Evolutionary conservation across 2,797 vertebrate genomes (phyloP).

Genomic region (Orestias chungarensis): DNA sequence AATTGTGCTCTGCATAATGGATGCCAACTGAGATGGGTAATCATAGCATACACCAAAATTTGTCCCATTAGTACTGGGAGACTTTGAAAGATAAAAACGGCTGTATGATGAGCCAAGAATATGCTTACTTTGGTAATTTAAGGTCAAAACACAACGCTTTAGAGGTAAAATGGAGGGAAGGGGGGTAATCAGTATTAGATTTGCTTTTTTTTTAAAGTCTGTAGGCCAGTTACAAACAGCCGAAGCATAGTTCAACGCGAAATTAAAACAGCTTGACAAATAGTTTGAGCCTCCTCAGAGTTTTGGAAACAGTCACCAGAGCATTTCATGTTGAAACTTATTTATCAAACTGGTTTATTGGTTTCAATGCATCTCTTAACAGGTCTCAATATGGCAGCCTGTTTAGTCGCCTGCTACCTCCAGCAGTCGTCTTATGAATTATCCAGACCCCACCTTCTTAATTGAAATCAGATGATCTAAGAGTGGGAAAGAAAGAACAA

Average conservation of each 20-base stretch:
- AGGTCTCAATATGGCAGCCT: no score
- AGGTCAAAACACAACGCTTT: conserved; percentile 13
- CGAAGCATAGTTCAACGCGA: neutral
- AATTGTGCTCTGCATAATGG: conserved; percentile 53
- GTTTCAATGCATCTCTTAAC: no score
- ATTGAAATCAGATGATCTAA: no score
- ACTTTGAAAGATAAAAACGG: conserved; percentile 48
- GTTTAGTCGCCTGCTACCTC: no score
- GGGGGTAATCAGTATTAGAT: neutral
- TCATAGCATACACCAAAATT: conserved; percentile 57
- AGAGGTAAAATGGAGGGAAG: conserved; percentile 13
- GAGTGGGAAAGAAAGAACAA: no score
- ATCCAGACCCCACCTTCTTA: no score
- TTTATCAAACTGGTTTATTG: no score
- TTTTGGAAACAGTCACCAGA: conserved; percentile 4
- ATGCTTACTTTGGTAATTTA: conserved; percentile 23
- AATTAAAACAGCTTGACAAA: no score
- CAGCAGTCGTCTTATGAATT: no score
- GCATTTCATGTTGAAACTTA: neutral
- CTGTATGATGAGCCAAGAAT: conserved; percentile 31
- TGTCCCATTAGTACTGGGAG: conserved; percentile 52
- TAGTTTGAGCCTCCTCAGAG: no score
- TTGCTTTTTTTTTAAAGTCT: conserved; percentile 5
- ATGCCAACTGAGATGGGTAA: conserved; percentile 58
- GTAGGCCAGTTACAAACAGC: neutral